Conservation (phyloP, 2,113 vertebrate genomes). For the Prionailurus viverrinus region DNA sequence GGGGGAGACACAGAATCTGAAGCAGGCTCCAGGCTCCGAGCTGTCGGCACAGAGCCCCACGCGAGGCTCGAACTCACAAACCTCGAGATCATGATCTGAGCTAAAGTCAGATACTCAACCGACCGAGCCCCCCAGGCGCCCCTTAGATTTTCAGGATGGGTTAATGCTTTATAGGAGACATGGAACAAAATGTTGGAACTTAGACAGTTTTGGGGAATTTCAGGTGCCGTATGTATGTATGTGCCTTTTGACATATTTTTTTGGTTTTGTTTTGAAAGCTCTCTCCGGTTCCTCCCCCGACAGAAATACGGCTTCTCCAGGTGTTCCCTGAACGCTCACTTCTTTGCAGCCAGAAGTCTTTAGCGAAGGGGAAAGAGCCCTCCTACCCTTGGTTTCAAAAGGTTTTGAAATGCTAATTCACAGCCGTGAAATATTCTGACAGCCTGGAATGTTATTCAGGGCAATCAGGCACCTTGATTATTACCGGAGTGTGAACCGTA, state of each 20-base stretch:
- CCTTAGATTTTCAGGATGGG: neutral
- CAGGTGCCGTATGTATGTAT: neutral
- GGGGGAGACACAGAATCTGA: too few relatives aligned
- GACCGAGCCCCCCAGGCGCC: too few relatives aligned
- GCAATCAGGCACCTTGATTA: conserved; percentile 80
- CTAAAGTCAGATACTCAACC: too few relatives aligned
- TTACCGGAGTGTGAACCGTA: conserved; percentile 74
- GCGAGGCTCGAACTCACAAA: too few relatives aligned
- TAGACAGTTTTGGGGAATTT: conserved; percentile 44
- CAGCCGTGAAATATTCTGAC: conserved; percentile 77
- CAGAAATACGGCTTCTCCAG: conserved; percentile 54
- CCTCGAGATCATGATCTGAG: too few relatives aligned
- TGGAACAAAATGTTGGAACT: neutral
- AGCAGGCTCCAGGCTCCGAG: too few relatives aligned
- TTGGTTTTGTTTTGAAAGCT: neutral
- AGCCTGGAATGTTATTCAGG: conserved; percentile 75
- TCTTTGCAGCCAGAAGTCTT: conserved; percentile 40
- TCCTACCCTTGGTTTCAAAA: conserved; percentile 69
- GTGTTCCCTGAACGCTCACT: conserved; percentile 26
- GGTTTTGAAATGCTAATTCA: conserved; percentile 85
- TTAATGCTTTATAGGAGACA: neutral
- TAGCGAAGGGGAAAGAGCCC: conserved; percentile 39
- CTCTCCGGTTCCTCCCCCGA: neutral
- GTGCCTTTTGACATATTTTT: conserved; percentile 17
- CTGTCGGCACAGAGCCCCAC: too few relatives aligned